Evolutionary conservation across 2,797 vertebrate species (phyloP).

Genomic region (Phoeniculus purpureus): DNA sequence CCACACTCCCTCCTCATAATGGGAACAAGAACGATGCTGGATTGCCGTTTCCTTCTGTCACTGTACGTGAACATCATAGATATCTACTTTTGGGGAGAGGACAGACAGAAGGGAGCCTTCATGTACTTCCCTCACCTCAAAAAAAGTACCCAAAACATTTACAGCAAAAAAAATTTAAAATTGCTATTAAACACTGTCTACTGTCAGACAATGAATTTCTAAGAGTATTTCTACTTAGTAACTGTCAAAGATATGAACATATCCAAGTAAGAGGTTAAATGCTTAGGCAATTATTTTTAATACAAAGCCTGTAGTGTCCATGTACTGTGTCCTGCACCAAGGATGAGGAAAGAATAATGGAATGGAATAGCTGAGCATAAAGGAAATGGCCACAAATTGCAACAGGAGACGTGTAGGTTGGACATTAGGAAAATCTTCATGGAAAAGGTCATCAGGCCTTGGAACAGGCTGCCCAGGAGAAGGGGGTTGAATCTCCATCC

Average conservation of each 20-base stretch:
- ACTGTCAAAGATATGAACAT: not conserved
- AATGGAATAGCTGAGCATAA: not conserved
- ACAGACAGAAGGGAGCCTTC: not conserved
- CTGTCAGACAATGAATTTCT: not conserved
- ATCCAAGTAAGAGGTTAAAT: not conserved
- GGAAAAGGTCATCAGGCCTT: too few species aligned
- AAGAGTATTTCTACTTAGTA: not conserved
- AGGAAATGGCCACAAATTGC: too few species aligned
- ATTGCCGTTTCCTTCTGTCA: not conserved
- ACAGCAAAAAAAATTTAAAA: not conserved
- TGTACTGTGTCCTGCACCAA: not conserved
- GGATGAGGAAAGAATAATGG: not conserved
- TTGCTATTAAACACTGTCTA: not conserved
- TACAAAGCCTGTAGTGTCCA: not conserved
- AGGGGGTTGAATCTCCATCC: too few species aligned
- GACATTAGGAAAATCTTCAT: too few species aligned
- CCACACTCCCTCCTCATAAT: not conserved
- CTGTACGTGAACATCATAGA: rapidly evolving
- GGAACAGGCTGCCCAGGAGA: too few species aligned
- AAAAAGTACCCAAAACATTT: not conserved
- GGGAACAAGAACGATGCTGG: not conserved
- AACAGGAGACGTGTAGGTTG: too few species aligned
- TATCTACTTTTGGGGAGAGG: not conserved
- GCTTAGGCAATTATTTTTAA: not conserved
- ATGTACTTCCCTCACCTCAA: not conserved